Evolutionary conservation across 2,888 invertebrate genomes (phyloP).

Genomic region (Sesia apiformis): DNA sequence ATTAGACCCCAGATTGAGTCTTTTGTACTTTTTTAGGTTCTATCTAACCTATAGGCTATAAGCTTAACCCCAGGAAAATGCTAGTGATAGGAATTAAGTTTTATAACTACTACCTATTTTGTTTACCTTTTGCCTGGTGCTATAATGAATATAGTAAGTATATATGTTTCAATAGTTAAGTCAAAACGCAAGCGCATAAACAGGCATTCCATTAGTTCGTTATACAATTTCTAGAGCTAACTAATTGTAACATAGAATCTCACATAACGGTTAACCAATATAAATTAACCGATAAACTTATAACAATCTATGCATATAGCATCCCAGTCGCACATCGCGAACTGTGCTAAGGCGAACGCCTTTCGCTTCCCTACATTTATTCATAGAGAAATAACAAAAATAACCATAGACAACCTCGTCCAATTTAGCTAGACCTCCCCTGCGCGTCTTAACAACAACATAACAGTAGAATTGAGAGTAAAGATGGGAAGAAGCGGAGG

Average conservation of each 20-base stretch:
- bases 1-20: too few relatives aligned
- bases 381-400: constrained; percentile 74
- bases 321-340: constrained; percentile 18
- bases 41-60: too few relatives aligned
- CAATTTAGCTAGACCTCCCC: constrained; percentile 29
- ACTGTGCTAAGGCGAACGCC: constrained; percentile 72
- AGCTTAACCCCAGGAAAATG: too few relatives aligned
- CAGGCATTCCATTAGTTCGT: background rate
- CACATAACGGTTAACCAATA: background rate
- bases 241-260: background rate
- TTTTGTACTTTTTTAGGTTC: too few relatives aligned
- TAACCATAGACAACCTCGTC: constrained; percentile 51
- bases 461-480: constrained; percentile 6
- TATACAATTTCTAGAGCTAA: too few relatives aligned
- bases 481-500: constrained; percentile 22
- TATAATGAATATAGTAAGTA: too few relatives aligned
- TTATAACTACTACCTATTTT: too few relatives aligned
- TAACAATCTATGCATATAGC: background rate
- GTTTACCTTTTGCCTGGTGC: too few relatives aligned
- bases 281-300: constrained; percentile 2
- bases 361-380: constrained; percentile 70
- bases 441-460: constrained; percentile 13
- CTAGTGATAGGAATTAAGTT: too few relatives aligned
- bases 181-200: background rate
- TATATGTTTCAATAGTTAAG: background rate